Percentiles rank a stretch among this genome's conserved stretches.
Evolutionary conservation across 2,888 invertebrate species (phyloP).

Genomic region (Villa cingulata): DNA sequence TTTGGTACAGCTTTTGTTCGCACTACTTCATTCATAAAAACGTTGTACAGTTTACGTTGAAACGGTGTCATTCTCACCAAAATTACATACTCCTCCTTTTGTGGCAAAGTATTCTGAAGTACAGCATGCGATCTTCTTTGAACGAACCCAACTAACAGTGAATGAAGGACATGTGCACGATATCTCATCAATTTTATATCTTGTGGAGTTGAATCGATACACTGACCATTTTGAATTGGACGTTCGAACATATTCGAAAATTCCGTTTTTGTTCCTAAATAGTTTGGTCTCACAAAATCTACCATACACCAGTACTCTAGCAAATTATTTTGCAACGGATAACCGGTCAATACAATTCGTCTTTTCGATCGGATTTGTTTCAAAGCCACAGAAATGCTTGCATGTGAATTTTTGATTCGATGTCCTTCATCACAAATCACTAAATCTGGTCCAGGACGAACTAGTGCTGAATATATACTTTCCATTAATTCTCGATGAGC

Average conservation of each 20-base stretch:
- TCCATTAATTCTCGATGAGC: slow-evolving; percentile 63
- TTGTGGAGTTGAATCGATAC: slow-evolving; percentile 88
- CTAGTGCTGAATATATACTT: slow-evolving; percentile 70
- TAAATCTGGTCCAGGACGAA: slow-evolving; percentile 84
- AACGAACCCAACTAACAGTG: slow-evolving; percentile 87
- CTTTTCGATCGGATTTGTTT: slow-evolving; percentile 91
- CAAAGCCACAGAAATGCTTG: slow-evolving; percentile 87
- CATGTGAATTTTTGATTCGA: slow-evolving; percentile 94
- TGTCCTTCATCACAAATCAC: slow-evolving; percentile 96
- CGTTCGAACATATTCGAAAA: slow-evolving; percentile 98
- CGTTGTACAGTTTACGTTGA: slow-evolving; percentile 80
- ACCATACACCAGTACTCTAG: slow-evolving; percentile 99
- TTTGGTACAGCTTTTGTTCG: slow-evolving; percentile 78
- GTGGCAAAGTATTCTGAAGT: slow-evolving; percentile 79
- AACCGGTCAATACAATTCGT: slow-evolving; percentile 91
- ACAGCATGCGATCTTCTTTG: slow-evolving; percentile 91
- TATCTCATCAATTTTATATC: slow-evolving; percentile 91
- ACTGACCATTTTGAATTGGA: slow-evolving; percentile 97
- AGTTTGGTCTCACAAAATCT: slow-evolving; percentile 94
- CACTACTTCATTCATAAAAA: slow-evolving; percentile 87
- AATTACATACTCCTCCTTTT: slow-evolving; percentile 89
- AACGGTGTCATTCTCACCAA: slow-evolving; percentile 78
- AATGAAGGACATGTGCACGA: slow-evolving; percentile 90
- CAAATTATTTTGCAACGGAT: slow-evolving; percentile 95
- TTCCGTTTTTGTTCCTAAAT: slow-evolving; percentile 89